Conservation (phyloP, 2,888 invertebrate species). For the Phytoseiulus persimilis region DNA sequence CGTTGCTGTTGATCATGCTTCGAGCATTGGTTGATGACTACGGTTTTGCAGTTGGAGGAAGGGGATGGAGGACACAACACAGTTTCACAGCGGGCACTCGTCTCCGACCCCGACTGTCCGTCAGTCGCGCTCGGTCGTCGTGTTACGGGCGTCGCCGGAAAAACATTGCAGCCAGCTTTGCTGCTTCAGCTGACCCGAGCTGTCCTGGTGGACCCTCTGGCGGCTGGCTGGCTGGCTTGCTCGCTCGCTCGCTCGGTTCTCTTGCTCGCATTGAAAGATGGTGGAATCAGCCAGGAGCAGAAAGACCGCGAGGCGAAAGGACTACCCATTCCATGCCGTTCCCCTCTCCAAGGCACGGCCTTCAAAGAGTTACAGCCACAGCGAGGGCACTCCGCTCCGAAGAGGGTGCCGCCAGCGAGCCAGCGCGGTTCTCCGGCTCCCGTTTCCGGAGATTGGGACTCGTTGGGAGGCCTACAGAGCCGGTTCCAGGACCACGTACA, state of each 20-base stretch:
- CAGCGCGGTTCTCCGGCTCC: neutral
- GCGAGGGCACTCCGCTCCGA: neutral
- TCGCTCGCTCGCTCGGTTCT: conserved; percentile 10
- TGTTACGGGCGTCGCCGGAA: neutral
- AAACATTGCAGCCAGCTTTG: conserved; percentile 5
- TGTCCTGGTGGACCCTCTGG: neutral
- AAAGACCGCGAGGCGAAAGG: conserved; percentile 21
- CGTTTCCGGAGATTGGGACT: neutral
- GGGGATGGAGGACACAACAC: conserved; percentile 5
- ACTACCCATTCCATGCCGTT: conserved; percentile 5
- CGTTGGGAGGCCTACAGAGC: neutral
- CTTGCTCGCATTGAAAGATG: conserved; percentile 38
- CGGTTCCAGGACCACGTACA: too few relatives aligned
- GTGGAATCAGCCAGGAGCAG: conserved; percentile 36
- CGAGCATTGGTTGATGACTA: neutral
- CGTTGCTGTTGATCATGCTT: neutral
- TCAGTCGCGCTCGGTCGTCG: neutral
- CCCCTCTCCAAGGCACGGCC: neutral
- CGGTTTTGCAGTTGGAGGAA: neutral
- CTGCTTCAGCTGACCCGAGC: conserved; percentile 5
- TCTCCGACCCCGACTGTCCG: neutral
- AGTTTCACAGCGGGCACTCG: conserved; percentile 5
- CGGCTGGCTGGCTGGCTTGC: conserved; percentile 5
- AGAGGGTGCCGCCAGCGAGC: neutral
- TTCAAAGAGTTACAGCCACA: conserved; percentile 5